Percentiles rank a stretch among this genome's conserved stretches.
phyloP scores from a whole-genome alignment of 2,113 vertebrate species.

The Amblyornis subalaris region DNA sequence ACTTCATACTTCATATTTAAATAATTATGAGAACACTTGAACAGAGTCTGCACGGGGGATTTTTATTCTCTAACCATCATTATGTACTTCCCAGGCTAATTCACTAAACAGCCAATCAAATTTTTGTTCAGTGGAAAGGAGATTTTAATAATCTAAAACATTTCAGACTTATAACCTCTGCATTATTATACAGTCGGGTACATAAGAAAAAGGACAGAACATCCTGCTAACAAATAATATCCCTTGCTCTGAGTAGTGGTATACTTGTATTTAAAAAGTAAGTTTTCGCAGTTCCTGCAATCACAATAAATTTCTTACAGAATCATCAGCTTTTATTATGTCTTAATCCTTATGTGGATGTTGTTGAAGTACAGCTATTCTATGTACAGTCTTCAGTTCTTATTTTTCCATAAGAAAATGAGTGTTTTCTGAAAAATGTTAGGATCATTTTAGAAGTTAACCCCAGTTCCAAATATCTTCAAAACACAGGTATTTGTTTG shows the following conservation, averaged over 20 bases:
- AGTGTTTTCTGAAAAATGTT: neutral
- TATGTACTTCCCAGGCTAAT: neutral
- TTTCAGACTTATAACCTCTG: neutral
- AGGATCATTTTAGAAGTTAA: neutral
- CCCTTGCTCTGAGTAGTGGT: neutral
- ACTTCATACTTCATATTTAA: neutral
- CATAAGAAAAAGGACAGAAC: neutral
- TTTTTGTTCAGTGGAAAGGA: neutral
- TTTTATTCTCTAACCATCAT: neutral
- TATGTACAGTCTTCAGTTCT: neutral
- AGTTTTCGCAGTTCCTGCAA: neutral
- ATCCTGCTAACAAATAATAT: neutral
- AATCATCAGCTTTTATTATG: neutral
- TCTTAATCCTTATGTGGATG: neutral
- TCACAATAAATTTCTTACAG: neutral
- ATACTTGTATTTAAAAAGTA: neutral
- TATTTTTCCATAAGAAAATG: neutral
- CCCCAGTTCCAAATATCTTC: neutral
- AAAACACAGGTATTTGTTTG: neutral
- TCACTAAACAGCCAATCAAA: neutral
- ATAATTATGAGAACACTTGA: neutral
- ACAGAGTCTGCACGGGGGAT: neutral
- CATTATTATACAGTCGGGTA: neutral
- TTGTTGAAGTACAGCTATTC: neutral
- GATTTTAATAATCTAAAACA: constrained; percentile 8